A percentile compares a stretch with the other conserved stretches of the same genome.
Conservation (phyloP, 2,888 invertebrate genomes). For the Melanchra persicariae region DNA sequence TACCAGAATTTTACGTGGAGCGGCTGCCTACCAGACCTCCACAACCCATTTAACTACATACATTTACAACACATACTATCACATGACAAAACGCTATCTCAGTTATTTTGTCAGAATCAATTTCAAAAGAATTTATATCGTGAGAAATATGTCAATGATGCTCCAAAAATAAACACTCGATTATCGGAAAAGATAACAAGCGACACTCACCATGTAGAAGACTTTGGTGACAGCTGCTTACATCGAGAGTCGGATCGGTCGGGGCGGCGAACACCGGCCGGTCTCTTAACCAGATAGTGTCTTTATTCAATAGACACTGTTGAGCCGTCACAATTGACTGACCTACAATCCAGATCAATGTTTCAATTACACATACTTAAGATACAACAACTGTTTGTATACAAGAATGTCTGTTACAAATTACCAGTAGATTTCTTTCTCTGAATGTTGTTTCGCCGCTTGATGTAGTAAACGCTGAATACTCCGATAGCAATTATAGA, state of each 20-base stretch:
- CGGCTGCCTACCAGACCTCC: too few relatives aligned
- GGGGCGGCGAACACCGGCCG: slow-evolving; percentile 85
- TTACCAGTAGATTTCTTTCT: slow-evolving; percentile 87
- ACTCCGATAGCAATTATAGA: slow-evolving; percentile 84
- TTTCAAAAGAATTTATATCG: slow-evolving; percentile 61
- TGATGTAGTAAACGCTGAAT: slow-evolving; percentile 86
- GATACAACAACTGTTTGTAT: slow-evolving; percentile 54
- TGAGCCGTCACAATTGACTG: slow-evolving; percentile 89
- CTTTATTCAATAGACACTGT: slow-evolving; percentile 89
- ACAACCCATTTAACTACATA: too few relatives aligned
- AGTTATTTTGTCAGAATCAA: slow-evolving; percentile 27
- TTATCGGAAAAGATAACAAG: slow-evolving; percentile 63
- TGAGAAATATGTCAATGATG: slow-evolving; percentile 73
- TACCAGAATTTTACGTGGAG: too few relatives aligned
- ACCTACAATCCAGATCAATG: slow-evolving; percentile 84
- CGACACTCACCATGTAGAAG: slow-evolving; percentile 84
- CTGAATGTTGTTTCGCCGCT: slow-evolving; percentile 83
- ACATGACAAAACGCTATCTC: slow-evolving; percentile 41
- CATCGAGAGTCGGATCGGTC: slow-evolving; percentile 81
- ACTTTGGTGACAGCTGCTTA: slow-evolving; percentile 87
- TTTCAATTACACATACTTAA: slow-evolving; percentile 78
- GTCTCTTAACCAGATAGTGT: slow-evolving; percentile 88
- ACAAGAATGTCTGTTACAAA: slow-evolving; percentile 55
- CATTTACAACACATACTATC: slow-evolving; percentile 24
- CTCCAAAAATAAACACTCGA: slow-evolving; percentile 61